These are phyloP conservation scores for Ellobium chinense DNA, from an alignment of 2,888 invertebrate genomes.

Conservation along the genomic window DNA sequence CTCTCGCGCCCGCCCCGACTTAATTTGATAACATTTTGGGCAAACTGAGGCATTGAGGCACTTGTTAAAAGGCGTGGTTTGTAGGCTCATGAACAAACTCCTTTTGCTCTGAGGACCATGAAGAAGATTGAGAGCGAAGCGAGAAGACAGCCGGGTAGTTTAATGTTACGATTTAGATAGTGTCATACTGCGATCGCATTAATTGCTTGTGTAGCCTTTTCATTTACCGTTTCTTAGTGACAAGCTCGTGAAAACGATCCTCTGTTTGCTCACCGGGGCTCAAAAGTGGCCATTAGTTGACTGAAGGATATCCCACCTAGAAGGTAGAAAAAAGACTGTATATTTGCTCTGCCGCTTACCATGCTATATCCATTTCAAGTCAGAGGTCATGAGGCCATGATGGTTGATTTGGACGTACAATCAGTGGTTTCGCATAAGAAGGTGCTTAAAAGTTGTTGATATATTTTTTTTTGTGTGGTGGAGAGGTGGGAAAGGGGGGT, in stretches of 20 bases:
- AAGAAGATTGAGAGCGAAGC: background rate
- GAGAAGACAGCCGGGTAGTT: background rate
- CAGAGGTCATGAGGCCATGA: too few relatives aligned
- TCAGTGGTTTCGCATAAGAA: too few relatives aligned
- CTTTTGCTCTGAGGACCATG: too few relatives aligned
- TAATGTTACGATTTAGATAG: slow-evolving; percentile 32
- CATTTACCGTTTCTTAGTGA: background rate
- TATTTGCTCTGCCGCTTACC: background rate
- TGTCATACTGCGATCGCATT: slow-evolving; percentile 12
- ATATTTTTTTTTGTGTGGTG: too few relatives aligned
- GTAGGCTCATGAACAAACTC: background rate
- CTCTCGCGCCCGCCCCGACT: background rate
- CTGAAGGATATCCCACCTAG: background rate
- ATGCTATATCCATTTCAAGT: slow-evolving; percentile 15
- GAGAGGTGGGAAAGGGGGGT: too few relatives aligned
- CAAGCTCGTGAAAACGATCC: slow-evolving; percentile 20
- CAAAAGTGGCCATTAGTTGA: slow-evolving; percentile 5
- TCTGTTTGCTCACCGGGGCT: background rate
- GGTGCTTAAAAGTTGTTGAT: too few relatives aligned
- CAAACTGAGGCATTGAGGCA: background rate
- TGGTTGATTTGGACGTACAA: too few relatives aligned
- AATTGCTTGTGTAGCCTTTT: slow-evolving; percentile 10
- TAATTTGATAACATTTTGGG: slow-evolving; percentile 31
- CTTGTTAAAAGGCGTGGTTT: background rate
- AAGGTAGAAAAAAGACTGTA: background rate